Evolutionary conservation across 2,888 invertebrate genomes (phyloP).

Genomic region (Nycteola revayana): DNA sequence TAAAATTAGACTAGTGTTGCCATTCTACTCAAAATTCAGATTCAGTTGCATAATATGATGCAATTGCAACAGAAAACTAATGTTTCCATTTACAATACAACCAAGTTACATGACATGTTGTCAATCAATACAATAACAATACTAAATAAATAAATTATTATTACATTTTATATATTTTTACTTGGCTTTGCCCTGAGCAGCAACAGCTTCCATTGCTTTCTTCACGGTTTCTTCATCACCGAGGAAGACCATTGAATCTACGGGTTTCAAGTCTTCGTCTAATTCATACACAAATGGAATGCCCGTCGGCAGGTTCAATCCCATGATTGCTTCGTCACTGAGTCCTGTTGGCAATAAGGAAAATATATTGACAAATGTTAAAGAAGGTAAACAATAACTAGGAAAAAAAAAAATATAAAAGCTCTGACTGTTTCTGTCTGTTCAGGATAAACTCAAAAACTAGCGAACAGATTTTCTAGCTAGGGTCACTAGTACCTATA

Average conservation of each 20-base stretch:
- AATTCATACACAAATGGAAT: conserved; percentile 91
- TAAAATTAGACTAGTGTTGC: conserved; percentile 14
- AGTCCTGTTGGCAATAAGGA: conserved; percentile 84
- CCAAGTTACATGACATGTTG: background rate
- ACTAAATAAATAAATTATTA: conserved; percentile 7
- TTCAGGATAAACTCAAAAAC: too few relatives aligned
- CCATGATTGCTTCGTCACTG: conserved; percentile 87
- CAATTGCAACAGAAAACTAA: background rate
- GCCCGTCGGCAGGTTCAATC: conserved; percentile 89
- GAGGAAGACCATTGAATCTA: conserved; percentile 87
- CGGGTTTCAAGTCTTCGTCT: conserved; percentile 85
- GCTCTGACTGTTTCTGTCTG: too few relatives aligned
- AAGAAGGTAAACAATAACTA: too few relatives aligned
- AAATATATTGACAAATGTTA: too few relatives aligned
- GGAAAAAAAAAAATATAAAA: too few relatives aligned
- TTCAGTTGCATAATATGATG: conserved; percentile 14
- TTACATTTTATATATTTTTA: conserved; percentile 38
- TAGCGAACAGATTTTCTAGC: too few relatives aligned
- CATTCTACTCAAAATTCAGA: conserved; percentile 16
- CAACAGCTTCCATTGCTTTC: conserved; percentile 89
- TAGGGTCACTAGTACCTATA: too few relatives aligned
- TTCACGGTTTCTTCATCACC: conserved; percentile 90
- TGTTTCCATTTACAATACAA: background rate
- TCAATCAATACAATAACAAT: background rate
- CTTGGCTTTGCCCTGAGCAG: conserved; percentile 90